phyloP scores from a whole-genome alignment of 2,797 vertebrate genomes.

The Jordanella pulchra region DNA sequence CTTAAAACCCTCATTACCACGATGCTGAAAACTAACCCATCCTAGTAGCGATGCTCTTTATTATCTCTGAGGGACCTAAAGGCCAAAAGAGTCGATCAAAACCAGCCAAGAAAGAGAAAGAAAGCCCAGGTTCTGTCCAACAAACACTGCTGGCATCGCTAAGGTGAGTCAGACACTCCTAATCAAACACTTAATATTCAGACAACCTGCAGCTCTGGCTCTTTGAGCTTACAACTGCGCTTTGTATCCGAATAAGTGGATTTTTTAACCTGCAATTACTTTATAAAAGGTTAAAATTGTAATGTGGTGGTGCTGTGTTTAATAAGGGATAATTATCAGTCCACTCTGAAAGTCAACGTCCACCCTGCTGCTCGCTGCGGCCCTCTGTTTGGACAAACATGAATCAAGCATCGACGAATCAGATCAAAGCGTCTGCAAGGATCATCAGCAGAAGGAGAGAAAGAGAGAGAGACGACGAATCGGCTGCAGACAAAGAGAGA shows the following conservation, averaged over 20 bases:
- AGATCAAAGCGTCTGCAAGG: conserved; percentile 15
- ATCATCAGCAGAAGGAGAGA: conserved; percentile 1
- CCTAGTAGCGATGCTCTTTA: neutral
- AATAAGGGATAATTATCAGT: conserved; percentile 10
- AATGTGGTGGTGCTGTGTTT: neutral
- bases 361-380: neutral
- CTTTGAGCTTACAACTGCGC: neutral
- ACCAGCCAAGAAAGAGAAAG: neutral
- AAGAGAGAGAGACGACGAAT: neutral
- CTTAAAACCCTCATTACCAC: no score
- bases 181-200: neutral
- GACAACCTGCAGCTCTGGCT: neutral
- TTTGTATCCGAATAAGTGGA: neutral
- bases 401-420: conserved; percentile 25
- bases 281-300: neutral
- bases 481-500: neutral
- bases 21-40: neutral
- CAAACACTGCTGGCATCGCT: neutral
- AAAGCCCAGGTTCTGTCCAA: neutral
- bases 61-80: neutral
- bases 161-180: neutral
- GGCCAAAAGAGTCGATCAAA: neutral
- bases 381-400: neutral
- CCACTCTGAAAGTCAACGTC: conserved; percentile 10
- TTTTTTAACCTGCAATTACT: conserved; percentile 19